phyloP scores from a whole-genome alignment of 1,140 invertebrate species.

The Sarcophaga bullata region DNA sequence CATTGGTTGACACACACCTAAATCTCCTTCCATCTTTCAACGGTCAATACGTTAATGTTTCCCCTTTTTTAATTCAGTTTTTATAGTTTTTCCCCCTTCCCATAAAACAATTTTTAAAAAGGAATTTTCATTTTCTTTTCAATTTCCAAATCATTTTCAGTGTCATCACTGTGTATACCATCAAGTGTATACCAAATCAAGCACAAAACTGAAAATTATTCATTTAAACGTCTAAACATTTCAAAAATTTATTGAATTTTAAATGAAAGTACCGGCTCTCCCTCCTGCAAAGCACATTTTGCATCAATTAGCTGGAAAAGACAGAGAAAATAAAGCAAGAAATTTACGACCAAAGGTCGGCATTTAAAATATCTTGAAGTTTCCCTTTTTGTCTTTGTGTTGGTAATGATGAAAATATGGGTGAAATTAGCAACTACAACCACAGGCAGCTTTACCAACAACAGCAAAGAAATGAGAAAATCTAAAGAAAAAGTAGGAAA shows the following conservation, averaged over 20 bases:
- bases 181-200: background rate
- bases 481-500: too few species aligned
- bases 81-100: too few species aligned
- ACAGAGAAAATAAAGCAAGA: background rate
- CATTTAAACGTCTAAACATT: slow-evolving; percentile 1
- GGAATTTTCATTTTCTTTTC: too few species aligned
- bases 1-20: too few species aligned
- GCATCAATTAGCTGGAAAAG: background rate
- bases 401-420: too few species aligned
- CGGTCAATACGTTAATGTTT: too few species aligned
- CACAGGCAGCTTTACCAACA: slow-evolving; percentile 42
- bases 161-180: too few species aligned
- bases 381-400: slow-evolving; percentile 47
- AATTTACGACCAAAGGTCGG: slow-evolving; percentile 24
- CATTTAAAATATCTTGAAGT: slow-evolving; percentile 34
- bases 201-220: background rate
- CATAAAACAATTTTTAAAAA: too few species aligned
- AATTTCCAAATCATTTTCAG: background rate
- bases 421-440: slow-evolving; percentile 49
- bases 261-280: background rate
- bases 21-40: too few species aligned
- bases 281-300: background rate
- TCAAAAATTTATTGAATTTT: slow-evolving; percentile 26
- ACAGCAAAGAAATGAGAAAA: background rate
- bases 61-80: too few species aligned